Percentiles rank a stretch among this genome's conserved stretches.
Conservation (phyloP, 2,888 invertebrate species). For the Beris morrisii region DNA sequence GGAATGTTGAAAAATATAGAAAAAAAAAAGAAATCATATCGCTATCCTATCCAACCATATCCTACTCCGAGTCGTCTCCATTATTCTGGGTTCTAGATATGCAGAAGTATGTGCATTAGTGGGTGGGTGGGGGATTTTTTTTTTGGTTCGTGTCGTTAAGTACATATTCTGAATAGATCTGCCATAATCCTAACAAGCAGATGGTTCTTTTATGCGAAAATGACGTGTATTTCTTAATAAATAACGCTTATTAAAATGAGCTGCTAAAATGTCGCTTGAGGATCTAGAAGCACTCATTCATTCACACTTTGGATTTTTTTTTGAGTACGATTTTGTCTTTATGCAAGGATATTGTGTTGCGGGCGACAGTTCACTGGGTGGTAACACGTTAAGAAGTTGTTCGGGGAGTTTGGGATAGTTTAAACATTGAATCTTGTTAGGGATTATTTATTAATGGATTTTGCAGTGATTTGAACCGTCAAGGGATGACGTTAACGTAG, state of each 20-base stretch:
- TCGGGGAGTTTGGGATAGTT: too few relatives aligned
- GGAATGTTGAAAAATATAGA: conserved; percentile 21
- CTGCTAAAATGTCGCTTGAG: conserved; percentile 36
- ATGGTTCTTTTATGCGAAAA: conserved; percentile 34
- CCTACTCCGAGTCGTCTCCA: background rate
- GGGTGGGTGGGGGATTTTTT: conserved; percentile 14
- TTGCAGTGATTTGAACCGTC: too few relatives aligned
- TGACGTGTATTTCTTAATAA: conserved; percentile 36
- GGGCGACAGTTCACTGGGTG: too few relatives aligned
- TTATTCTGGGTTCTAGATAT: conserved; percentile 3
- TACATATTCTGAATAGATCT: conserved; percentile 22
- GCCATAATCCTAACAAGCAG: conserved; percentile 29
- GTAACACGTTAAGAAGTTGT: too few relatives aligned
- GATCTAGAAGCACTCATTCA: conserved; percentile 33
- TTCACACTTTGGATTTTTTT: conserved; percentile 4
- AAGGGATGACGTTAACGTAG: too few relatives aligned
- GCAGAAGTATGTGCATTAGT: conserved; percentile 10
- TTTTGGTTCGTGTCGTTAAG: conserved; percentile 24
- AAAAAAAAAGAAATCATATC: conserved; percentile 2
- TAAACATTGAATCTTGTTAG: too few relatives aligned
- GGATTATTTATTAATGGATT: too few relatives aligned
- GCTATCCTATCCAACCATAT: conserved; percentile 11
- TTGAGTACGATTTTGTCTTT: too few relatives aligned
- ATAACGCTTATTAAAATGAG: conserved; percentile 36
- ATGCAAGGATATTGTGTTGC: too few relatives aligned